phyloP scores from a whole-genome alignment of 1,140 invertebrate genomes.

The Bradysia coprophila region DNA sequence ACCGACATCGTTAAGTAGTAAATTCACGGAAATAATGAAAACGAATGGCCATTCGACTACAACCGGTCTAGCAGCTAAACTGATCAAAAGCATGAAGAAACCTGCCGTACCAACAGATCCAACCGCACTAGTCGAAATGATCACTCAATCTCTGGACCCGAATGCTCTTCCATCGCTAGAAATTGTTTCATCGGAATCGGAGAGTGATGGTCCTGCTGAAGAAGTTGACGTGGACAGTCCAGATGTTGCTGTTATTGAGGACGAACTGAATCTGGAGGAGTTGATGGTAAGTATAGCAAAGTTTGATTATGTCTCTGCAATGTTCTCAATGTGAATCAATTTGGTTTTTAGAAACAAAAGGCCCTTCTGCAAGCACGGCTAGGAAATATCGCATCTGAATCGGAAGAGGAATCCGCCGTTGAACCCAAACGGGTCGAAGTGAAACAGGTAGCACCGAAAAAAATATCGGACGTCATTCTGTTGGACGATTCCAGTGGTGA shows the following conservation, averaged over 20 bases:
- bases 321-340: too few relatives aligned
- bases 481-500: slow-evolving; percentile 26
- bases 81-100: slow-evolving; percentile 1
- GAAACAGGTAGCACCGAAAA: slow-evolving; percentile 6
- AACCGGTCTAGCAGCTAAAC: not conserved
- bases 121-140: slow-evolving; percentile 16
- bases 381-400: slow-evolving; percentile 33
- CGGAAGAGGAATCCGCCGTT: slow-evolving; percentile 14
- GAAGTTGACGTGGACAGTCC: slow-evolving; percentile 29
- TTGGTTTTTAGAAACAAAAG: too few relatives aligned
- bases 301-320: too few relatives aligned
- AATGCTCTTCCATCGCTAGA: slow-evolving; percentile 28
- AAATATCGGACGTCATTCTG: slow-evolving; percentile 25
- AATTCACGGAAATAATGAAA: slow-evolving; percentile 20
- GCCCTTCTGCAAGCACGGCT: slow-evolving; percentile 44
- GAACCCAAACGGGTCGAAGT: not conserved
- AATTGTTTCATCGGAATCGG: slow-evolving; percentile 47
- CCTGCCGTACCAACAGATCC: slow-evolving; percentile 17
- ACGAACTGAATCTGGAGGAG: slow-evolving; percentile 73
- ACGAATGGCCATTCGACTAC: slow-evolving; percentile 16
- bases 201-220: slow-evolving; percentile 11
- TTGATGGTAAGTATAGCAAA: too few relatives aligned
- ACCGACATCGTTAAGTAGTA: slow-evolving; percentile 4
- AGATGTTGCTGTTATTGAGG: slow-evolving; percentile 56
- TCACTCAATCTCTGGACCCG: slow-evolving; percentile 20